A percentile compares a stretch with the other conserved stretches of the same genome.
phyloP scores from a whole-genome alignment of 2,888 invertebrate genomes.

The Tolmerus cingulatus region DNA sequence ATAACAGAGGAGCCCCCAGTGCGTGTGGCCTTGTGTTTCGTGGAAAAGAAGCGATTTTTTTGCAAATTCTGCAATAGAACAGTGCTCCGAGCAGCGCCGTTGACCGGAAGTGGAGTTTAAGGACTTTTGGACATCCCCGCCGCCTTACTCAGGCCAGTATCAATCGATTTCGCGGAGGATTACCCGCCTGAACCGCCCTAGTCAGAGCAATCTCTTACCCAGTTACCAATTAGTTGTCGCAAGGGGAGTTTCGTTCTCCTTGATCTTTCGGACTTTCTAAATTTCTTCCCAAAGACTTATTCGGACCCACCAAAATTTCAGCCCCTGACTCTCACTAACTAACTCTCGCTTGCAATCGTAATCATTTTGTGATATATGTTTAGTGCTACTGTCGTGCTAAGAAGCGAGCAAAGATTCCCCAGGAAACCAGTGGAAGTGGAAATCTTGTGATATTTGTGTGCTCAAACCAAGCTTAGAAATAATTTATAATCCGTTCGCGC shows the following conservation, averaged over 20 bases:
- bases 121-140: not conserved
- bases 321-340: not conserved
- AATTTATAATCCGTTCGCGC: slow-evolving; percentile 19
- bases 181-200: not conserved
- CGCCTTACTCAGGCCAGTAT: not conserved
- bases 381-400: slow-evolving; percentile 7
- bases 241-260: not conserved
- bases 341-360: not conserved
- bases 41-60: not conserved
- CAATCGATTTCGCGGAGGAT: not conserved
- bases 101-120: not conserved
- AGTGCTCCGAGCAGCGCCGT: not conserved
- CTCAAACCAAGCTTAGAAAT: slow-evolving; percentile 30
- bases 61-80: not conserved
- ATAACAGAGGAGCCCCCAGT: slow-evolving; percentile 23
- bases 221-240: slow-evolving; percentile 4
- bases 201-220: not conserved
- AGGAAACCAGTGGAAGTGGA: not conserved
- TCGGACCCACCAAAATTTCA: slow-evolving; percentile 2
- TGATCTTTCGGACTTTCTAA: slow-evolving; percentile 12
- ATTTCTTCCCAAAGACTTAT: slow-evolving; percentile 1
- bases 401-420: not conserved
- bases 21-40: not conserved
- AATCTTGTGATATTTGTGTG: slow-evolving; percentile 38
- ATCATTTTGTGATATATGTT: slow-evolving; percentile 35